Percentiles rank a stretch among this genome's conserved stretches.
phyloP scores from a whole-genome alignment of 2,113 vertebrate species.

The Tapirus terrestris region DNA sequence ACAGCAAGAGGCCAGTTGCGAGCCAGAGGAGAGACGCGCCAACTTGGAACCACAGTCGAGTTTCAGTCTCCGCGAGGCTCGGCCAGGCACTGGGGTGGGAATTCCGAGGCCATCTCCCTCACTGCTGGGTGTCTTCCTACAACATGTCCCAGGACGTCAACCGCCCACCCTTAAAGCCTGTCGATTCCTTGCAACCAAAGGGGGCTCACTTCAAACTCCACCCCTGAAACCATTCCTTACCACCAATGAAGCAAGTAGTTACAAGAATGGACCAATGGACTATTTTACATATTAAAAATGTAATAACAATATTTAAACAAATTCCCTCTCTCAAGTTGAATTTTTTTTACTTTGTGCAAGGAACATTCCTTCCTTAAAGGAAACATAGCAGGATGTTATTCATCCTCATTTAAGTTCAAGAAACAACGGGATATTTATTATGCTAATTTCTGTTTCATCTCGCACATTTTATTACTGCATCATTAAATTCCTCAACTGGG shows the following conservation, averaged over 20 bases:
- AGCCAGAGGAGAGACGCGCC: not conserved
- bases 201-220: not conserved
- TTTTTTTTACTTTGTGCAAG: not conserved
- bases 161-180: not conserved
- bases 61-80: not conserved
- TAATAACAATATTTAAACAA: not conserved
- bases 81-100: not conserved
- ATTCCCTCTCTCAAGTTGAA: not conserved
- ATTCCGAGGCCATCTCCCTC: too few relatives aligned
- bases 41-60: not conserved
- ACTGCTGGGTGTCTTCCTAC: not conserved
- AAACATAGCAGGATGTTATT: not conserved
- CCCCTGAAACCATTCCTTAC: not conserved
- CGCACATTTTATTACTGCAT: conserved; percentile 8
- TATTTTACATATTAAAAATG: conserved; percentile 15
- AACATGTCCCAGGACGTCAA: not conserved
- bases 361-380: not conserved
- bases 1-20: too few relatives aligned
- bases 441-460: not conserved
- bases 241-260: not conserved
- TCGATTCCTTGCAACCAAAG: not conserved
- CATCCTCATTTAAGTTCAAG: conserved; percentile 50
- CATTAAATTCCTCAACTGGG: conserved; percentile 42
- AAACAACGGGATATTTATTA: conserved; percentile 42
- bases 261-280: not conserved